These are phyloP conservation scores for Mylabris sibirica DNA, from an alignment of 2,888 invertebrate species.

Conservation along the genomic window DNA sequence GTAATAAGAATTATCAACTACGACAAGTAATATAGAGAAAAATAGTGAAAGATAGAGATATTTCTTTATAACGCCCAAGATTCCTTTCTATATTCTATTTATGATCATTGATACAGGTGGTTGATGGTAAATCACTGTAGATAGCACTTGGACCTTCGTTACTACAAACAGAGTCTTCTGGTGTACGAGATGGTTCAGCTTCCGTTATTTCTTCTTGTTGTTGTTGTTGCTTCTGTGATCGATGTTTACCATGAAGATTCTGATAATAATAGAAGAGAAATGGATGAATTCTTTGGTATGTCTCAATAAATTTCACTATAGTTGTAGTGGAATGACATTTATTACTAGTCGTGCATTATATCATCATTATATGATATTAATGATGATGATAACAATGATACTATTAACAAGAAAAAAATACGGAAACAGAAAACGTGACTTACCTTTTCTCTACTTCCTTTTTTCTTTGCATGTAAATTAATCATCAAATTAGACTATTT, in stretches of 20 bases:
- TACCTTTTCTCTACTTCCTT: conserved; percentile 88
- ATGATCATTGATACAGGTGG: conserved; percentile 46
- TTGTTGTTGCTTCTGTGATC: conserved; percentile 66
- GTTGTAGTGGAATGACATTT: conserved; percentile 23
- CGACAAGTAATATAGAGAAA: conserved; percentile 10
- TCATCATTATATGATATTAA: background rate
- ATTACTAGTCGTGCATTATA: conserved; percentile 27
- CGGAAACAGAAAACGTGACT: conserved; percentile 56
- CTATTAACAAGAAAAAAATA: background rate
- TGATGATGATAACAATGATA: background rate
- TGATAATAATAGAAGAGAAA: conserved; percentile 50
- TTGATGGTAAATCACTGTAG: conserved; percentile 66
- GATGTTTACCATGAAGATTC: conserved; percentile 81
- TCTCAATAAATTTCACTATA: conserved; percentile 3
- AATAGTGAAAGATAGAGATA: background rate
- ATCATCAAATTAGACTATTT: conserved; percentile 37
- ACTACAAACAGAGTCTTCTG: conserved; percentile 91
- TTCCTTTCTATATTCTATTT: conserved; percentile 22
- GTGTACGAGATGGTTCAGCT: conserved; percentile 84
- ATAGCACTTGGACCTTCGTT: conserved; percentile 81
- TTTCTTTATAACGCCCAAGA: background rate
- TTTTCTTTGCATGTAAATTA: conserved; percentile 69
- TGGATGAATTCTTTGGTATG: background rate
- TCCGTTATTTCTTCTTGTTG: conserved; percentile 71
- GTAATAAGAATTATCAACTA: background rate